Conservation (phyloP, 2,888 invertebrate species). For the Smittia aterrima region DNA sequence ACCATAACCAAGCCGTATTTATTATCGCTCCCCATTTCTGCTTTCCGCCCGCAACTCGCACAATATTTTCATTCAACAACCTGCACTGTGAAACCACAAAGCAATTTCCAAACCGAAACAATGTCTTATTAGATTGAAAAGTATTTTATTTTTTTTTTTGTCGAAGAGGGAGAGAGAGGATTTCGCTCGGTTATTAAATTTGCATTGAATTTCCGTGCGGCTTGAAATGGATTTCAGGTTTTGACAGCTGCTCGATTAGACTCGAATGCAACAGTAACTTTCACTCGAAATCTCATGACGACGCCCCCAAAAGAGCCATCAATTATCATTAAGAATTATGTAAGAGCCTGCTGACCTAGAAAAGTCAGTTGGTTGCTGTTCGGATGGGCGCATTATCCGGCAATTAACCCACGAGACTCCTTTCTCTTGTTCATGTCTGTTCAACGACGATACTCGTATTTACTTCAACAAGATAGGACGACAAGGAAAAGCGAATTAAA, state of each 20-base stretch:
- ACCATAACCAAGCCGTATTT: slow-evolving; percentile 9
- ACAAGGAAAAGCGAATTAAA: neutral
- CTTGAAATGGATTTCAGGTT: neutral
- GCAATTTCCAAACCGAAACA: neutral
- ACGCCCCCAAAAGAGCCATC: neutral
- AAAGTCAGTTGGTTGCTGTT: slow-evolving; percentile 2
- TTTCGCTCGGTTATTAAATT: neutral
- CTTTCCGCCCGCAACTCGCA: neutral
- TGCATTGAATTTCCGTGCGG: neutral
- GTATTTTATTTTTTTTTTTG: no score
- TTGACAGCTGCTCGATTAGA: neutral
- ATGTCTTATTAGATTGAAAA: slow-evolving; percentile 11
- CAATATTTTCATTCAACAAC: neutral
- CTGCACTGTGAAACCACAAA: neutral
- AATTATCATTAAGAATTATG: slow-evolving; percentile 2
- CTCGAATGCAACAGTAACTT: no score
- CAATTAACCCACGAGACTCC: slow-evolving; percentile 26
- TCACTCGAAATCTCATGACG: neutral
- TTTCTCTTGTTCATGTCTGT: neutral
- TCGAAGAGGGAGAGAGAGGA: no score
- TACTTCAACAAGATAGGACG: no score
- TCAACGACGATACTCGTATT: neutral
- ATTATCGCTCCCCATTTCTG: neutral
- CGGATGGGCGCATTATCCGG: slow-evolving; percentile 5
- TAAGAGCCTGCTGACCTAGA: neutral